Percentiles rank a stretch among this genome's conserved stretches.
Conservation (phyloP, 2,113 vertebrate genomes). For the Heteronetta atricapilla region DNA sequence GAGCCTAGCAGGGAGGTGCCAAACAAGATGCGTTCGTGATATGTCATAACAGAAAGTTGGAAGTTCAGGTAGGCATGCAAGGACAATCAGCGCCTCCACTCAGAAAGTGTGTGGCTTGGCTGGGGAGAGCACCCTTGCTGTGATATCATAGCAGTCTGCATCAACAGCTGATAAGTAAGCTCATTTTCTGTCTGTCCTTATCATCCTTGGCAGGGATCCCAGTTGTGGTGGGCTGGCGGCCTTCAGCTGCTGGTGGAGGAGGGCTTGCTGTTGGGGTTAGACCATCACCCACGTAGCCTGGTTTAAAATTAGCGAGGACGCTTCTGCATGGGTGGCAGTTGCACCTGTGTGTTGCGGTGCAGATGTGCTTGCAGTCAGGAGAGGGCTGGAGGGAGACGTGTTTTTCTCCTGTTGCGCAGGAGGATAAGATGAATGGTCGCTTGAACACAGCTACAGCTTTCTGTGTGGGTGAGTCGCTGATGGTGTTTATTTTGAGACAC, state of each 20-base stretch:
- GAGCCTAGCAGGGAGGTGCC: neutral
- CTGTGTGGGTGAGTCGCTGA: slow-evolving; percentile 1
- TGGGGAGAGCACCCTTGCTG: neutral
- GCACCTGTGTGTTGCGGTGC: neutral
- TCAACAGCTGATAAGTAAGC: neutral
- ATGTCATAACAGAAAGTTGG: neutral
- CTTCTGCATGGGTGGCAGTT: neutral
- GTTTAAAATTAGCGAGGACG: neutral
- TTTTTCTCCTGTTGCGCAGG: neutral
- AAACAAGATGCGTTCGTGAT: neutral
- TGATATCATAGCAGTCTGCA: neutral
- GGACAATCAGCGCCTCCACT: neutral
- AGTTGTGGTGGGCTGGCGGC: neutral
- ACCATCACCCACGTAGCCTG: neutral
- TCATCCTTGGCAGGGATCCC: neutral
- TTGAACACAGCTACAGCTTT: slow-evolving; percentile 17
- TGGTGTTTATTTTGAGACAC: neutral
- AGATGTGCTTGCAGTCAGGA: neutral
- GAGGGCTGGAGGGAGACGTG: neutral
- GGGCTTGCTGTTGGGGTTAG: neutral
- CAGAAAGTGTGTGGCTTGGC: neutral
- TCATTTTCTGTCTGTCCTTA: neutral
- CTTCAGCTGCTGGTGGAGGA: neutral
- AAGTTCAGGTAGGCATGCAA: neutral
- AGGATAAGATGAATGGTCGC: neutral